A percentile compares a stretch with the other conserved stretches of the same genome.
These are phyloP conservation scores for Saccostrea cuccullata DNA, from an alignment of 1,140 invertebrate species.

Conservation along the genomic window DNA sequence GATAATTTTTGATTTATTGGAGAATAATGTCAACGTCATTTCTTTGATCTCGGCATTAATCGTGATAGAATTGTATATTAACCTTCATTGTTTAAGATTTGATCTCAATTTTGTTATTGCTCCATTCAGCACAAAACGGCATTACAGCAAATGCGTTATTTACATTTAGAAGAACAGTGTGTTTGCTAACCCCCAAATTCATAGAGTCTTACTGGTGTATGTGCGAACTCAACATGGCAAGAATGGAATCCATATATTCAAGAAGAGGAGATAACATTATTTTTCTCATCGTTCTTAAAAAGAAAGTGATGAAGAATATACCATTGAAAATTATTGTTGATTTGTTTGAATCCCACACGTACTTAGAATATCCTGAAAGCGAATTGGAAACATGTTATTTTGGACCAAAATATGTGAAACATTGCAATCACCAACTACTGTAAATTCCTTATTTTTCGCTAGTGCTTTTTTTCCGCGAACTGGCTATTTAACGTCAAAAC, in stretches of 20 bases:
- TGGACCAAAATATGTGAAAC: constrained; percentile 52
- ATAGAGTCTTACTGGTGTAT: constrained; percentile 84
- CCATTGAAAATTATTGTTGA: constrained; percentile 60
- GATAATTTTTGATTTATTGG: too few species aligned
- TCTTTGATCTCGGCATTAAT: too few species aligned
- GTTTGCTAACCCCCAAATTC: constrained; percentile 83
- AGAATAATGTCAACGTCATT: too few species aligned
- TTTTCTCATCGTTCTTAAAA: constrained; percentile 60
- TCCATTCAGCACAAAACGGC: too few species aligned
- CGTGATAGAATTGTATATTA: too few species aligned
- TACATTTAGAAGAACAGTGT: constrained; percentile 82
- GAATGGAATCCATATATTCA: constrained; percentile 63
- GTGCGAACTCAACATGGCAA: constrained; percentile 82
- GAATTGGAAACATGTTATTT: constrained; percentile 47
- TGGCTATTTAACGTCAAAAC: too few species aligned
- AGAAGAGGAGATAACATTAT: constrained; percentile 56
- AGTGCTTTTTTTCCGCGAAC: too few species aligned
- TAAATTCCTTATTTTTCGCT: too few species aligned
- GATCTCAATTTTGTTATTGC: too few species aligned
- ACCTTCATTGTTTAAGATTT: too few species aligned
- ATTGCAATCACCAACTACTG: neutral
- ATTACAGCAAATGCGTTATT: too few species aligned
- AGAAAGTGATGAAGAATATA: constrained; percentile 52
- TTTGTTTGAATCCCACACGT: constrained; percentile 57
- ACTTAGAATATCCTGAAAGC: constrained; percentile 60